Evolutionary conservation across 2,888 invertebrate species (phyloP).

Genomic region (Hydroisotoma schaefferi): DNA sequence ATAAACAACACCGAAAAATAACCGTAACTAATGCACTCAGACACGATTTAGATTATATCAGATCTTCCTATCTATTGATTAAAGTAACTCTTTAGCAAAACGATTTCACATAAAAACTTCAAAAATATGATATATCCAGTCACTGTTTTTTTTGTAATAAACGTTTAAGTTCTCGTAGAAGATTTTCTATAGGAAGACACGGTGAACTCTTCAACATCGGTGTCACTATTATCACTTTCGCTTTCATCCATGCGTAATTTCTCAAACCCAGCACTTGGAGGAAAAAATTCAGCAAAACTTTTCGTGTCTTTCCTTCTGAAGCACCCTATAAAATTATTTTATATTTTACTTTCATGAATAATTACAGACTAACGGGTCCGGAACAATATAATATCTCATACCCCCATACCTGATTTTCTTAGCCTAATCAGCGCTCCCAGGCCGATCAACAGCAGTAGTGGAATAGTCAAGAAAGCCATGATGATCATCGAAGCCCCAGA

Average conservation of each 20-base stretch:
- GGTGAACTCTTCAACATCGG: conserved; percentile 47
- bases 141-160: too few species aligned
- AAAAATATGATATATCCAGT: too few species aligned
- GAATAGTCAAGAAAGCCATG: conserved; percentile 48
- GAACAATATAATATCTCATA: too few species aligned
- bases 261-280: conserved; percentile 47
- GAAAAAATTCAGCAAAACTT: conserved; percentile 48
- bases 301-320: conserved; percentile 44
- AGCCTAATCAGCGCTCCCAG: conserved; percentile 42
- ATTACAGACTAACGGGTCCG: too few species aligned
- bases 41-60: too few species aligned
- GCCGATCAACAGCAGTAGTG: conserved; percentile 41
- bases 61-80: too few species aligned
- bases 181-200: conserved; percentile 44
- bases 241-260: conserved; percentile 47
- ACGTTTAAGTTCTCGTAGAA: conserved; percentile 20
- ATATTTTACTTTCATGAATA: neutral
- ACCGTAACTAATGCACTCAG: too few species aligned
- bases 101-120: too few species aligned
- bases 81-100: too few species aligned
- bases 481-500: conserved; percentile 46
- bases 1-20: too few species aligned
- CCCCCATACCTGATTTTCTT: conserved; percentile 38
- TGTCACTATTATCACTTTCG: conserved; percentile 46
- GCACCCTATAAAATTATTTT: conserved; percentile 33